Base-by-base conservation (phyloP, 1,140 invertebrate species). In the Hermatobates lingyangjiaoensis region DNA sequence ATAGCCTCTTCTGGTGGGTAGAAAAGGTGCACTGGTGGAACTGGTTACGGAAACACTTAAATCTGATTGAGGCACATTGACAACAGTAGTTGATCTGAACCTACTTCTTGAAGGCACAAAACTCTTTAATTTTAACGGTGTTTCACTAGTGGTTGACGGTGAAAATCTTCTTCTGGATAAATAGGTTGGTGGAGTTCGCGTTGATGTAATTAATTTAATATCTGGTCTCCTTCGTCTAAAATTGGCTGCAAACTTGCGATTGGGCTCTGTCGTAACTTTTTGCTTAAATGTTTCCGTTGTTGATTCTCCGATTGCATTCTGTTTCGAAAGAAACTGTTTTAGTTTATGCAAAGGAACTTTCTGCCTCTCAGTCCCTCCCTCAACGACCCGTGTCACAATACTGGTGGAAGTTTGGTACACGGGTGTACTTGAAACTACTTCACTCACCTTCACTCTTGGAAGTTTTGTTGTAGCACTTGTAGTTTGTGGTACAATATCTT, bases 381-480 rank as follows among this genome's bases (percentile, higher is more conserved):
- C 58, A 48, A 60, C 57, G 15, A 61, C 50, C n/a, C 55, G 48
- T 15, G 60, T 61, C 44, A 61, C 55, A 47, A 61, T 53, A 45
- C 59, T 60, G 24, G 60, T 61, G n/a, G 54, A 55, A 48, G 56
- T 51, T 50, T 24, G 42, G 39, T 51, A 38, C 28, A 45, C 54
- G 7, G 53, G 40, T 34, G 54, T 53, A 27, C 48, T 52, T 23
- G 49, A 27, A 20, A 55, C 42, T 15, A 48, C 39, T 27, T 55
- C 56, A 59, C 58, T 59, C 58, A 59, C 58, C 58, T 59, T 59
- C 48, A 56, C 45, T 45, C 50, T 53, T 15, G 58, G 58, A 20
- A 49, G 49, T 30, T 39, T 53, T 14, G 52, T 58, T 30, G 52
- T 51, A n/a, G 50, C 46, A 27, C 39, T 30, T 7, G 28, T 45